These are phyloP conservation scores for Columba janthina DNA, from an alignment of 2,113 vertebrate genomes.

Conservation along the genomic window DNA sequence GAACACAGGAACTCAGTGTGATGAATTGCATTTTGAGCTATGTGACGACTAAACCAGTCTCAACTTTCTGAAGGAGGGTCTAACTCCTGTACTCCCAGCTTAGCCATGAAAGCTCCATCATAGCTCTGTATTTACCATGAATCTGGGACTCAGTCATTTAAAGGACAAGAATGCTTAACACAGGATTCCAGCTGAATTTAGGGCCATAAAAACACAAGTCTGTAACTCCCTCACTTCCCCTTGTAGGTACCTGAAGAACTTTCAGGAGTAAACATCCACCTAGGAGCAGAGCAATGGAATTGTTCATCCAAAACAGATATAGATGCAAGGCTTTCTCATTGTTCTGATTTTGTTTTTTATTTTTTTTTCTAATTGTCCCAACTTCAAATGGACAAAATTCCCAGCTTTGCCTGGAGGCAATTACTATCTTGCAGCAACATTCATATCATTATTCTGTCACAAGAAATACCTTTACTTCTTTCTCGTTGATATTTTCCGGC, in stretches of 20 bases:
- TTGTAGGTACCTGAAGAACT: not conserved
- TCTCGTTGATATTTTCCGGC: not conserved
- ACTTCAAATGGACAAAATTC: not conserved
- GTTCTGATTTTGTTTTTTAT: not conserved
- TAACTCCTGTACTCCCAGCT: not conserved
- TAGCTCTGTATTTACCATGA: not conserved
- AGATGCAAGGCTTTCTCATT: not conserved
- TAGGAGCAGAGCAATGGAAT: not conserved
- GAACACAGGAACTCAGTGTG: not conserved
- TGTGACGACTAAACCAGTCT: not conserved
- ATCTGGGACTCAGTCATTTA: not conserved
- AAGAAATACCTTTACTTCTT: not conserved
- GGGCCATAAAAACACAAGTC: not conserved
- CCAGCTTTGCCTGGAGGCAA: not conserved
- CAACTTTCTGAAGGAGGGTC: not conserved
- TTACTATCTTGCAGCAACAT: not conserved
- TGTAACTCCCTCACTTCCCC: not conserved
- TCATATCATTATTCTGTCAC: accelerated
- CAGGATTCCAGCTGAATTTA: not conserved
- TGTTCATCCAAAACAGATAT: not conserved
- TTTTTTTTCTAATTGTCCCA: not conserved
- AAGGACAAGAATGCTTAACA: not conserved
- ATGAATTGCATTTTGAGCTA: not conserved
- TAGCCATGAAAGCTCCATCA: not conserved
- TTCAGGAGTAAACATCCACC: not conserved